These are phyloP conservation scores for Sycobia sp. DNA, from an alignment of 1,140 invertebrate species.

Conservation along the genomic window DNA sequence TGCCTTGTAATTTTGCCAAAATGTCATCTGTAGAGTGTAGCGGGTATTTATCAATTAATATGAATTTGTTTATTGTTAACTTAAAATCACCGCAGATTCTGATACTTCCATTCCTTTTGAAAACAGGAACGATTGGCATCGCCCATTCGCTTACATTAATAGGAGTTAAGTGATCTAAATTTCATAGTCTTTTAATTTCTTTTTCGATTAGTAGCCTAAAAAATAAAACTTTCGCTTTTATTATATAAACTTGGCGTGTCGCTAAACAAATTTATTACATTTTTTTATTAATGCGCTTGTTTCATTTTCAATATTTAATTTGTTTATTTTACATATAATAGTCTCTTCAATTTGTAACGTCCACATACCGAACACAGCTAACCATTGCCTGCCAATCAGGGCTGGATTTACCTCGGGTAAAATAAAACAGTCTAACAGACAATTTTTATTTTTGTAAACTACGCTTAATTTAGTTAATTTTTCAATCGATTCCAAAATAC, in stretches of 20 bases:
- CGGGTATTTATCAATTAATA: constrained; percentile 11
- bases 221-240: background rate
- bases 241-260: background rate
- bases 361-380: background rate
- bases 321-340: background rate
- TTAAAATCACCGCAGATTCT: constrained; percentile 46
- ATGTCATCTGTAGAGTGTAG: constrained; percentile 7
- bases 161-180: constrained; percentile 23
- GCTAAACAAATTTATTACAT: background rate
- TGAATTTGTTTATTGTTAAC: constrained; percentile 29
- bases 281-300: background rate
- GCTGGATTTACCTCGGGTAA: background rate
- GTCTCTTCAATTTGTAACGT: background rate
- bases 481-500: background rate
- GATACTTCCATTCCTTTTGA: constrained; percentile 49
- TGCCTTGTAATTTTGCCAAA: constrained; percentile 5
- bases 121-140: constrained; percentile 54
- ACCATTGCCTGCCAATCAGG: background rate
- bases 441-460: background rate
- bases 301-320: background rate
- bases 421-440: background rate
- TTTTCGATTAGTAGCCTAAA: constrained; percentile 29
- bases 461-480: background rate
- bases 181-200: constrained; percentile 35
- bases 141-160: constrained; percentile 49